Evolutionary conservation across 2,797 vertebrate species (phyloP), one percentile per base, ranked within the genome.

Genomic region (Avahi laniger): DNA sequence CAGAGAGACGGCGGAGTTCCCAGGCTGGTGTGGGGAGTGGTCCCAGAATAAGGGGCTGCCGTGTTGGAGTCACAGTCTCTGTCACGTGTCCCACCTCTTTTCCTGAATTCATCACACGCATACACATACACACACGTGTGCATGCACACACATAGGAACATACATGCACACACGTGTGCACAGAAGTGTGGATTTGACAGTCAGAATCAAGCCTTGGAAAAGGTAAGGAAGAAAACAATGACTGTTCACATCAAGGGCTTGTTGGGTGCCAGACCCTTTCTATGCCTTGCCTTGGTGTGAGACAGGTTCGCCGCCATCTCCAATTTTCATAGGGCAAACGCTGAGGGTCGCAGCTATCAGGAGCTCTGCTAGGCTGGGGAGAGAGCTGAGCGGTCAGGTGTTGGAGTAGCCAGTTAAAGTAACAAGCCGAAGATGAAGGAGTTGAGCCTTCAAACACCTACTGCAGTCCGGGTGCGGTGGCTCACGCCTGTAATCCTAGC

Each of bases 221-320:
- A 5, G 24, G 26, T 28, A 28, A 59, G 57, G 57, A 28, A 59
- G 26, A 13, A 59, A 59, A 59, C 57, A 59, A 59, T 12, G 26
- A 11, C 57, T 28, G 57, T 22, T 59, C 26, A 28, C 26, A 59
- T 59, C 26, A 59, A 26, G 26, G 57, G 28, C 57, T 59, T 28
- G 57, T 26, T 12, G 4, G 24, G 26, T 13, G 57, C 22, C 54
- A 57, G 54, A 57, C 54, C 54, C 54, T 57, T 4, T 57, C 22
- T 57, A 3, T 24, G 54, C 65, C n/a, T 38, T 22, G 11, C 88
- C 14, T 30, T 9, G 54, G 57, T 0, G 12, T 26, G 54, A 33
- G 41, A 11, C 15, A 57, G 10, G 6, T 17, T 17, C 0, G 0
- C 73, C 6, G 7, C 0, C 6, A 0, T 7, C 72, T 46, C 35